These are phyloP conservation scores for Arge pagana DNA, from an alignment of 2,888 invertebrate species.

Conservation along the genomic window DNA sequence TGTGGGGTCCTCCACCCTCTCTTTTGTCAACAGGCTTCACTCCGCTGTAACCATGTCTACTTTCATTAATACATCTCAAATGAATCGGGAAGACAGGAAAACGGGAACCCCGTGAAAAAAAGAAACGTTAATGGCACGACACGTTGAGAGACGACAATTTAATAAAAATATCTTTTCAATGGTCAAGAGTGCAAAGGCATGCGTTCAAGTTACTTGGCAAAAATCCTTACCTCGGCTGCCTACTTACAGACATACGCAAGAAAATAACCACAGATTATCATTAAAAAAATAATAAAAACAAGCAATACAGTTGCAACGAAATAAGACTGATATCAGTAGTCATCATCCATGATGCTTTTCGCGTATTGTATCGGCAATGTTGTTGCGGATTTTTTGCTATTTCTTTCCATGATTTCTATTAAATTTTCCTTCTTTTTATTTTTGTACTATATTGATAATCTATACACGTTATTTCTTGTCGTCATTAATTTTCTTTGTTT, in stretches of 20 bases:
- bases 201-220: slow-evolving; percentile 26
- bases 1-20: slow-evolving; percentile 92
- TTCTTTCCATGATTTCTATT: no score
- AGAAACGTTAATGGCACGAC: neutral
- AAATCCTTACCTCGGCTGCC: slow-evolving; percentile 50
- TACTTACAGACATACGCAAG: slow-evolving; percentile 39
- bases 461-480: no score
- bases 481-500: no score
- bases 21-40: slow-evolving; percentile 93
- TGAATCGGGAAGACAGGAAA: no score
- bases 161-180: neutral
- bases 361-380: no score
- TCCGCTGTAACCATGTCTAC: slow-evolving; percentile 69
- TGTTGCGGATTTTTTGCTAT: no score
- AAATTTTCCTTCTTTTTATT: neutral
- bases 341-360: no score
- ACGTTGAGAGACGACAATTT: neutral
- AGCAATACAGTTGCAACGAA: neutral
- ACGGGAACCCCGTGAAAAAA: no score
- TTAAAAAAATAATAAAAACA: slow-evolving; percentile 6
- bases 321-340: neutral
- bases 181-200: slow-evolving; percentile 11
- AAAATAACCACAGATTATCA: slow-evolving; percentile 29
- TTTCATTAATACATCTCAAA: slow-evolving; percentile 52
- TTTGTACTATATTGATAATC: neutral